Base-by-base conservation (phyloP, 2,113 vertebrate genomes). In the Piprites chloris region DNA sequence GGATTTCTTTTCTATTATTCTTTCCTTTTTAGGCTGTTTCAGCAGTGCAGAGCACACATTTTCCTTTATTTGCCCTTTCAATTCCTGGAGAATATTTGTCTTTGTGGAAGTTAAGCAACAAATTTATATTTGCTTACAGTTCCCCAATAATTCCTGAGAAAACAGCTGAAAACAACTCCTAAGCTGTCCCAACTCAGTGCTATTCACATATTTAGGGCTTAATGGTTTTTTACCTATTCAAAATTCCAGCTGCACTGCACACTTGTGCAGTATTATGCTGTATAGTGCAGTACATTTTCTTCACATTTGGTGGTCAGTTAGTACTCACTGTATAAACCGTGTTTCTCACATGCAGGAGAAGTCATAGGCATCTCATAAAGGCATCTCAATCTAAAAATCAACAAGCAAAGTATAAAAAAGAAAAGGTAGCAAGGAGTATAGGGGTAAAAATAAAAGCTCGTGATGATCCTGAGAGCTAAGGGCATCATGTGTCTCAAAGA, bases 81-180 rank as follows among this genome's bases (percentile, higher is more conserved):
- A 19, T 92, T 82, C 73, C 73, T 87, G 69, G 91, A 72, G 94
- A 89, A 84, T 87, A 83, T 93, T 96, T 87, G n/a, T 85, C 90
- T 89, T 93, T 96, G 58, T 95, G 73, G 80, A 95, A 93, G 62
- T 83, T 92, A 72, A 92, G 91, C 82, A 87, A 87, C 65, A 77
- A 87, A 82, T 77, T 95, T 66, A 32, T 86, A 59, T 96, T 85
- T 87, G 41, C 89, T 89, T 91, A 73, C 41, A 78, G 62, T 83
- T 96, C 77, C 66, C 32, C 77, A 94, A 14, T 58, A 93, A 63
- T 39, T n/a, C 46, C 94, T 62, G 84, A 78, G 85, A 75, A 62
- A 95, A 90, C 46, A 93, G 41, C 71, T 83, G 86, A 76, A 53
- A 77, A 65, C 44, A 80, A 63, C 35, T 73, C 49, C 77, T 88